These are phyloP conservation scores for Drosophila lini DNA, from an alignment of 1,140 invertebrate species.

Conservation along the genomic window DNA sequence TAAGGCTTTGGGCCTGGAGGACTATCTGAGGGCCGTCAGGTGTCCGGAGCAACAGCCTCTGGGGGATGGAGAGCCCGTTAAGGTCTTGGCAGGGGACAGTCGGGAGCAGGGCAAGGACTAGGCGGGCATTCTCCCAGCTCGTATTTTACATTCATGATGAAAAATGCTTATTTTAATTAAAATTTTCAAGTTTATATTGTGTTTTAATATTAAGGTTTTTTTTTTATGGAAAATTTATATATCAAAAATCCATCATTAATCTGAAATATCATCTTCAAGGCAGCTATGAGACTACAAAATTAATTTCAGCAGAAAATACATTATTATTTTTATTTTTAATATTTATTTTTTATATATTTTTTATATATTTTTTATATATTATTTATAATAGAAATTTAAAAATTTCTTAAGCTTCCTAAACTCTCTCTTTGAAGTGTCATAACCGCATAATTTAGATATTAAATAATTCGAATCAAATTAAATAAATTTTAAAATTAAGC, in stretches of 20 bases:
- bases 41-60: background rate
- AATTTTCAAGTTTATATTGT: background rate
- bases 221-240: no score
- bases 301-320: no score
- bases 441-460: background rate
- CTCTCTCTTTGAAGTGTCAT: background rate
- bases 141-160: background rate
- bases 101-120: background rate
- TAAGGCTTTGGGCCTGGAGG: constrained; percentile 35
- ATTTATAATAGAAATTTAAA: no score
- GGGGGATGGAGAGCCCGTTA: constrained; percentile 1
- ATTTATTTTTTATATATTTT: no score
- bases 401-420: no score
- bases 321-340: no score
- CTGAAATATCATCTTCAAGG: no score
- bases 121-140: background rate
- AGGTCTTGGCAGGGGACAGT: no score
- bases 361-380: no score
- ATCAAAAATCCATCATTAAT: no score
- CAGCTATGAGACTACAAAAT: no score
- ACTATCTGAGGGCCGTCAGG: constrained; percentile 25
- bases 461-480: background rate
- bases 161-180: background rate
- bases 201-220: background rate
- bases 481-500: background rate